Base-by-base conservation (phyloP, 2,113 vertebrate genomes). In the Lagenorhynchus albirostris region DNA sequence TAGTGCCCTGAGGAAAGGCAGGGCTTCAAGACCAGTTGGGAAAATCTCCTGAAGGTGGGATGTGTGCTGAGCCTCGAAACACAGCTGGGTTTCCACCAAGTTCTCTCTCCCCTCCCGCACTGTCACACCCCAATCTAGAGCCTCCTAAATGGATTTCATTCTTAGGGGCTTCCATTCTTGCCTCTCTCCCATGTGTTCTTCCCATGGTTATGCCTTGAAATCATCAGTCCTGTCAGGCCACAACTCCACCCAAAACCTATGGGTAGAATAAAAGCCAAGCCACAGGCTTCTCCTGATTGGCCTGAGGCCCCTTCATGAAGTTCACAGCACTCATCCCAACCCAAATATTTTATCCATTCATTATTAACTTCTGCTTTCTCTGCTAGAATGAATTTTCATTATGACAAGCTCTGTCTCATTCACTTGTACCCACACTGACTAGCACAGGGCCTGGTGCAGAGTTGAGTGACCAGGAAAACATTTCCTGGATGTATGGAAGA, bases 371-470 rank as follows among this genome's bases (percentile, higher is more conserved):
- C 18, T 74, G 50, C 8, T 58, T 94, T 70, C n/a, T 88, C 70
- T 88, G 25, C 58, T 53, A 58, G 63, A 67, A 41, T 60, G 23
- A 86, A 80, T 7, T 41, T 17, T 33, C 17, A 21, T 1, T 21
- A n/a, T 44, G 77, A 38, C 31, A 55, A 87, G 50, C 20, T 86
- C 33, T 36, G 2, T 23, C 3, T 41, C 44, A 7, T 74, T 68
- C 50, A 4, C 23, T 87, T 0, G 0, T 41, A 21, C 38, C 63
- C 58, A 60, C 15, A 8, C 1, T 50, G 50, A 79, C 4, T 9
- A 33, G n/a, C 50, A 74, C 11, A 23, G n/a, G n/a, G n/a, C n/a
- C n/a, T n/a, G n/a, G n/a, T 9, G 20, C 38, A 44, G 31, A 41
- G 74, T 25, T 25, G 4, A 15, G 17, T 6, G 4, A 63, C 2